Base-by-base conservation (phyloP, 2,888 invertebrate genomes). In the Pyrgus malvae region DNA sequence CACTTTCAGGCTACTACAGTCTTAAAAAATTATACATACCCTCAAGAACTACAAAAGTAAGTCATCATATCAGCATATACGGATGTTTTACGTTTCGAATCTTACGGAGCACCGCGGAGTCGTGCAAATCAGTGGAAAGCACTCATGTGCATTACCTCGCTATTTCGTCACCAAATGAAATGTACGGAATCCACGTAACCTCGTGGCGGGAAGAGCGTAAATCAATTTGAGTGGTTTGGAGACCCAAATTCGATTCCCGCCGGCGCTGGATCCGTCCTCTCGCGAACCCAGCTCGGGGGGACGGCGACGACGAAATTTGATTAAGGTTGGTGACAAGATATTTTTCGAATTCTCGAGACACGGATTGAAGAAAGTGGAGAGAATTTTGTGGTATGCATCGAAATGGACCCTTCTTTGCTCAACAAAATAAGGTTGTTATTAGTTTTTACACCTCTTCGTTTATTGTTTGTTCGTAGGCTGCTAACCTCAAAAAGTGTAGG, bases 171-270 rank as follows among this genome's bases (percentile, higher is more conserved):
- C 38, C 48, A 62, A 61, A 63, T 44, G 51, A 55, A 46, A 46
- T 12, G 46, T 33, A 29, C 23, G 46, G 31, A 70, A 77, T 70
- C 70, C 67, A 66, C 65, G 69, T 70, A 71, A 73, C 76, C 74
- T 68, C 69, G 65, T 60, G 64, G 65, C 63, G 63, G 65, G 65
- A 70, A 73, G 78, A 78, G 78, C 76, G 75, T 86, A 87, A 88
- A 87, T 87, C 89, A 87, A 88, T 86, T 89, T 85, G 69, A 71
- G 72, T 73, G 66, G 78, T 76, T 78, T 76, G 72, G 77, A 82
- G 80, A 78, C 78, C 73, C 71, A 86, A 87, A 89, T 84, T 87
- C 78, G 88, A 89, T 87, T 85, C 87, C 76, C 78, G 74, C 61
- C 67, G 74, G 78, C 80, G 78, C 70, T 67, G 73, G 74, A 80